Conservation (phyloP, 2,797 vertebrate species). For the Hyperoplus immaculatus region DNA sequence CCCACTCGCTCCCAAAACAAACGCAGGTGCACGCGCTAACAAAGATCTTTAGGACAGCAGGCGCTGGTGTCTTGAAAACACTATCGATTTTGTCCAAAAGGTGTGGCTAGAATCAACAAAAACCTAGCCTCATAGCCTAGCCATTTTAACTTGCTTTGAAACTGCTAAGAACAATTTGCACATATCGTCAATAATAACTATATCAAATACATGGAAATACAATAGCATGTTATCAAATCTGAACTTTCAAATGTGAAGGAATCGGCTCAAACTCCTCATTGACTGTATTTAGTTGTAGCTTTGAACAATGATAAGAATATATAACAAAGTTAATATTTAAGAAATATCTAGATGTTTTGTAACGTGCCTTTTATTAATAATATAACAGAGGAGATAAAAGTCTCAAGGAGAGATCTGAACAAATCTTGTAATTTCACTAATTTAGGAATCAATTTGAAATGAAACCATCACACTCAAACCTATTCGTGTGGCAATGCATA, state of each 20-base stretch:
- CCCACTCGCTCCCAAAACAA: too few relatives aligned
- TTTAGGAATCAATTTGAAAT: neutral
- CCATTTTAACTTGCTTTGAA: slow-evolving; percentile 69
- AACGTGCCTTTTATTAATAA: neutral
- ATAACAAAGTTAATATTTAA: neutral
- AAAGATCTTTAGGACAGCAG: too few relatives aligned
- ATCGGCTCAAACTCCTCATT: neutral
- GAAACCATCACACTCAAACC: neutral
- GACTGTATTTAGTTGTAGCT: neutral
- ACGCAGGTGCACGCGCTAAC: too few relatives aligned
- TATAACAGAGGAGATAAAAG: neutral
- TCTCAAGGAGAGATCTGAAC: neutral
- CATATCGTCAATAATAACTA: slow-evolving; percentile 49
- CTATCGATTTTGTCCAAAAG: too few relatives aligned
- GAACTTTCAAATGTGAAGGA: slow-evolving; percentile 21
- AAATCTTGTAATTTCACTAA: neutral
- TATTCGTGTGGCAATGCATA: neutral
- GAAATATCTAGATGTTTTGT: neutral
- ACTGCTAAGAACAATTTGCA: slow-evolving; percentile 50
- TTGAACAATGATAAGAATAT: neutral
- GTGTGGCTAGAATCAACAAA: too few relatives aligned
- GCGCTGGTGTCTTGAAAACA: too few relatives aligned
- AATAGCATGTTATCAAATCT: slow-evolving; percentile 19
- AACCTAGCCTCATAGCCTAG: too few relatives aligned
- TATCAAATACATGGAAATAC: slow-evolving; percentile 26